Percentiles rank a stretch among this genome's conserved stretches.
These are phyloP conservation scores for Brenthis daphne DNA, from an alignment of 2,888 invertebrate species.

Conservation along the genomic window DNA sequence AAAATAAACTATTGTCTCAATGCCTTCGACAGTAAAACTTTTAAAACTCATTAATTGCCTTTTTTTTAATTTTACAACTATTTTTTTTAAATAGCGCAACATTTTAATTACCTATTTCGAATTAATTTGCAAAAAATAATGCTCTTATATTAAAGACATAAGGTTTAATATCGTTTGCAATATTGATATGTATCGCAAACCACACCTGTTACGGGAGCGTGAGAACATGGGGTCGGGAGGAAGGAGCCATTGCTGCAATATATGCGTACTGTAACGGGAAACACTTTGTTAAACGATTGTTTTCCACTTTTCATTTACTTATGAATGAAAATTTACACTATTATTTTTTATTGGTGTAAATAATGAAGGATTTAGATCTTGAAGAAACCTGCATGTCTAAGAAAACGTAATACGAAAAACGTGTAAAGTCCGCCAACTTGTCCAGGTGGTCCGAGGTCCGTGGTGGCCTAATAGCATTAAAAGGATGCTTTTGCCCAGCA, in stretches of 20 bases:
- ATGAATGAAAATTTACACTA: not conserved
- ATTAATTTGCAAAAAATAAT: not conserved
- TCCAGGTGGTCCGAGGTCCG: no score
- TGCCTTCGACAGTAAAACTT: no score
- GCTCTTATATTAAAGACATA: conserved; percentile 2
- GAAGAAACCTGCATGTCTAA: no score
- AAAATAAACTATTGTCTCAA: no score
- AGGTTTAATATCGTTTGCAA: conserved; percentile 27
- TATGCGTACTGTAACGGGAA: conserved; percentile 38
- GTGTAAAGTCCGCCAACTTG: no score
- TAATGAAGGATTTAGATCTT: not conserved
- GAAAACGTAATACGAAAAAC: no score
- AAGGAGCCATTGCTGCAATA: conserved; percentile 42
- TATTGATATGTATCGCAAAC: conserved; percentile 28
- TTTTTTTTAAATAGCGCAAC: conserved; percentile 8
- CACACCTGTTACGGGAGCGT: conserved; percentile 49
- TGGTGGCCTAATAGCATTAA: no score
- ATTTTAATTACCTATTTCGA: conserved; percentile 5
- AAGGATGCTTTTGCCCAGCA: no score
- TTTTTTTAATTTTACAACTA: not conserved
- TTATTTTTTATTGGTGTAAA: not conserved
- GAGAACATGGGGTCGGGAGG: conserved; percentile 46
- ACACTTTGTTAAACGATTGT: conserved; percentile 12
- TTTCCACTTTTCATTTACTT: conserved; percentile 13
- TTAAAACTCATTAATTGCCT: no score